These are phyloP conservation scores for Pterostichus niger DNA, from an alignment of 2,888 invertebrate genomes.

Conservation along the genomic window DNA sequence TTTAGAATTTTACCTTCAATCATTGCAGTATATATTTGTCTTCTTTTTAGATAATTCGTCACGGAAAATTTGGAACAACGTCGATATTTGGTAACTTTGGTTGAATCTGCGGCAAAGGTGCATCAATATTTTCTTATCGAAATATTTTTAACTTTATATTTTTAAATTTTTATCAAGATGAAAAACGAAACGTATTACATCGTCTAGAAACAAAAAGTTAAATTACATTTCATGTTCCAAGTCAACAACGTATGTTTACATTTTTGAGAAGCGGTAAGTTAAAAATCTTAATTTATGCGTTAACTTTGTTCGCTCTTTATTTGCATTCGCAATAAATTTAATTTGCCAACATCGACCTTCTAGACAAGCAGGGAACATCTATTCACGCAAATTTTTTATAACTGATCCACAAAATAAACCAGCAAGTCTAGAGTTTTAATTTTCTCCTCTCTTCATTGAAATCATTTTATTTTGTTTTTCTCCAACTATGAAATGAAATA, in stretches of 20 bases:
- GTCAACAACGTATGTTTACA: slow-evolving; percentile 9
- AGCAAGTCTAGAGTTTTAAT: background rate
- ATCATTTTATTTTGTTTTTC: slow-evolving; percentile 24
- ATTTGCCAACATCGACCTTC: slow-evolving; percentile 24
- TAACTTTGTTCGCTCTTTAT: slow-evolving; percentile 48
- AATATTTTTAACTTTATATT: slow-evolving; percentile 11
- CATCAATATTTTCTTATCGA: slow-evolving; percentile 11
- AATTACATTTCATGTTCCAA: slow-evolving; percentile 45
- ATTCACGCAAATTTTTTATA: no score
- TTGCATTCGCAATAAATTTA: slow-evolving; percentile 56
- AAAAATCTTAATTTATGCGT: slow-evolving; percentile 47
- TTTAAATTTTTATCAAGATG: slow-evolving; percentile 15
- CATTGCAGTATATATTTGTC: no score
- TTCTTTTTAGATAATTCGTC: no score
- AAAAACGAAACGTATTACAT: background rate
- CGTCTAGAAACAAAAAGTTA: slow-evolving; percentile 43
- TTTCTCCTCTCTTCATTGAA: slow-evolving; percentile 19
- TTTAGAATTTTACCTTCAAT: background rate
- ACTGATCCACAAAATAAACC: no score
- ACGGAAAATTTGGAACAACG: background rate
- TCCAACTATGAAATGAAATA: background rate
- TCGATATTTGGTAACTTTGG: no score
- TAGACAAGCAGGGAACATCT: background rate
- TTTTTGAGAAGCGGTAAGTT: slow-evolving; percentile 24
- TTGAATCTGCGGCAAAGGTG: background rate